Evolutionary conservation across 2,797 vertebrate genomes (phyloP).

Genomic region (Danio kyathit): DNA sequence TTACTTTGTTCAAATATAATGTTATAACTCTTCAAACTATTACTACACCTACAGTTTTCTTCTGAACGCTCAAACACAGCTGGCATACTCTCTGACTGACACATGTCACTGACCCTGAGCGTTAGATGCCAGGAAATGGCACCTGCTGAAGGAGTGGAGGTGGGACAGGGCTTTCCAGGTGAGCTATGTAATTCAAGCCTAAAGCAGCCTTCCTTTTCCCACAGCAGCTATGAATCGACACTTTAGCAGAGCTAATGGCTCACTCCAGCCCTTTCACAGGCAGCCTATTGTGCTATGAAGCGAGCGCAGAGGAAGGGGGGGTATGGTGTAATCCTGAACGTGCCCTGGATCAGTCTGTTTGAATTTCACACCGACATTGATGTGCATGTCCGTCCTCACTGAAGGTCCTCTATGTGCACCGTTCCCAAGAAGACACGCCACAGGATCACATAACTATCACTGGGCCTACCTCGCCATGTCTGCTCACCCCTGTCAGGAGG

Average conservation of each 20-base stretch:
- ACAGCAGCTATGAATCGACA: constrained; percentile 80
- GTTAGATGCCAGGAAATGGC: constrained; percentile 71
- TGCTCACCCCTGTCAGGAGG: constrained; percentile 14
- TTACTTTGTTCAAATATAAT: neutral
- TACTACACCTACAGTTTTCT: neutral
- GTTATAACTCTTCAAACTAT: constrained; percentile 7
- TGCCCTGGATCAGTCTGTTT: constrained; percentile 88
- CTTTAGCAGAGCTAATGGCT: constrained; percentile 81
- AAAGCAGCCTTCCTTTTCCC: constrained; percentile 79
- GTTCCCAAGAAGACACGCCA: constrained; percentile 72
- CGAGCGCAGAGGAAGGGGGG: constrained; percentile 77
- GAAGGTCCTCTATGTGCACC: constrained; percentile 71
- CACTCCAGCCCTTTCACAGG: constrained; percentile 82
- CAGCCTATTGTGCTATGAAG: constrained; percentile 78
- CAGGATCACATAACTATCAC: constrained; percentile 60
- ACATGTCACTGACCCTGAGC: constrained; percentile 67
- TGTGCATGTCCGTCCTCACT: constrained; percentile 74
- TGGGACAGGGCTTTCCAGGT: constrained; percentile 65
- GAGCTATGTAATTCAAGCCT: constrained; percentile 76
- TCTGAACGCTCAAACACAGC: constrained; percentile 56
- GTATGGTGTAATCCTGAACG: constrained; percentile 83
- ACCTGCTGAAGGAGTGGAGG: constrained; percentile 49
- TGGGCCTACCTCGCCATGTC: constrained; percentile 40
- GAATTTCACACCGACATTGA: constrained; percentile 82
- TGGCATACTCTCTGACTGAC: constrained; percentile 67